Conservation (phyloP, 2,113 vertebrate species). For the Megaleporinus macrocephalus region DNA sequence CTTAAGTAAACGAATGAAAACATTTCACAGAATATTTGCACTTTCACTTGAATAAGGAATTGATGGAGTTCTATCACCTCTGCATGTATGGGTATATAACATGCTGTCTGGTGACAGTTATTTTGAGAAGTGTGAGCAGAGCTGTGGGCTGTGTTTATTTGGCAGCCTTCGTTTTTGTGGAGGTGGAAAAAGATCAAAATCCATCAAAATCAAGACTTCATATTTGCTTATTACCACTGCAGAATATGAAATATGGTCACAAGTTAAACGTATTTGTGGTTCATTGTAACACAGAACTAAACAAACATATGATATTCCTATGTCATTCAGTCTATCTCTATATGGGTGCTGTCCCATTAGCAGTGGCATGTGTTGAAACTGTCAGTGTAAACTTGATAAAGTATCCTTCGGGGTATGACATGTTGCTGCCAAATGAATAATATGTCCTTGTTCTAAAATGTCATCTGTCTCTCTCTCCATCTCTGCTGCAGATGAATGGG, state of each 20-base stretch:
- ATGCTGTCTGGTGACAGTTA: background rate
- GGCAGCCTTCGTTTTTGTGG: background rate
- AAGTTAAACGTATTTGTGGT: background rate
- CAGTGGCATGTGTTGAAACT: background rate
- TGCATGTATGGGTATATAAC: background rate
- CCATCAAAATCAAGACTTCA: background rate
- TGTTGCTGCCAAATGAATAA: constrained; percentile 3
- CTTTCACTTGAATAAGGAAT: background rate
- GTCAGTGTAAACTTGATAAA: background rate
- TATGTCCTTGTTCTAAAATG: constrained; percentile 17
- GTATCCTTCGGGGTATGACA: background rate
- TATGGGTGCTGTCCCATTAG: background rate
- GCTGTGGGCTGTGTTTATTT: background rate
- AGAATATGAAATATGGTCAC: background rate
- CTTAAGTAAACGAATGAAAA: no score
- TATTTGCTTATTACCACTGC: background rate
- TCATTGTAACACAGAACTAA: background rate
- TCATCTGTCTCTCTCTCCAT: constrained; percentile 23
- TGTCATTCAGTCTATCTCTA: background rate
- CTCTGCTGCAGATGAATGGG: constrained; percentile 86
- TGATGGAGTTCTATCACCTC: background rate
- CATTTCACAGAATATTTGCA: background rate
- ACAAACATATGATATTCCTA: background rate
- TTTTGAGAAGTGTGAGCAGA: background rate
- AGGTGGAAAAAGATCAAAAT: background rate